Conservation (phyloP, 2,888 invertebrate species). For the Sepiola atlantica region DNA sequence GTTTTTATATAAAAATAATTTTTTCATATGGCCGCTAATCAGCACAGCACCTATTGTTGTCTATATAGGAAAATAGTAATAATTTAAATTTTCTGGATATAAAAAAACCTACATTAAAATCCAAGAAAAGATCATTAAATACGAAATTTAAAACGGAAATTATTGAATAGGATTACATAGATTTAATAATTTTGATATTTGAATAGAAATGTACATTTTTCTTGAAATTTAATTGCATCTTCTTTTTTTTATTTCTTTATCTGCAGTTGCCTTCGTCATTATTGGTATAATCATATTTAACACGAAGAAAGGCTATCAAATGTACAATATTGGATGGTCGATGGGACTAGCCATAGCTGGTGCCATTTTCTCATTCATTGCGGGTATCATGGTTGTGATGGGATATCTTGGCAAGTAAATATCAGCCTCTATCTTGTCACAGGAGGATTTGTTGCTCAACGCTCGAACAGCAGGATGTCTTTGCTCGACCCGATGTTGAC, state of each 20-base stretch:
- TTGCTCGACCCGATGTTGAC: not conserved
- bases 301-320: conserved; percentile 54
- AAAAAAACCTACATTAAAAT: too few relatives aligned
- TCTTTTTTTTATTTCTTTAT: not conserved
- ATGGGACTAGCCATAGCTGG: conserved; percentile 68
- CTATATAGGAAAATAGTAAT: too few relatives aligned
- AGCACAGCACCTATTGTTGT: too few relatives aligned
- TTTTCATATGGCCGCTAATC: too few relatives aligned
- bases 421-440: not conserved
- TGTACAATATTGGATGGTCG: conserved; percentile 64
- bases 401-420: conserved; percentile 46
- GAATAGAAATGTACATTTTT: not conserved
- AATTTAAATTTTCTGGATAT: too few relatives aligned
- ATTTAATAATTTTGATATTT: not conserved
- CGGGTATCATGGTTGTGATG: conserved; percentile 62
- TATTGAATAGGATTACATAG: not conserved
- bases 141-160: not conserved
- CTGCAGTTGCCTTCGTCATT: conserved; percentile 62
- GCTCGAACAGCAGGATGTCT: not conserved
- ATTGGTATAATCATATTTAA: conserved; percentile 61
- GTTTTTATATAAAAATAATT: too few relatives aligned
- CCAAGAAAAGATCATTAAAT: not conserved
- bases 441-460: conserved; percentile 21
- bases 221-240: conserved; percentile 47
- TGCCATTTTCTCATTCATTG: conserved; percentile 59